Percentiles rank a stretch among this genome's conserved stretches.
Conservation (phyloP, 2,797 vertebrate genomes). For the Lemur catta region DNA sequence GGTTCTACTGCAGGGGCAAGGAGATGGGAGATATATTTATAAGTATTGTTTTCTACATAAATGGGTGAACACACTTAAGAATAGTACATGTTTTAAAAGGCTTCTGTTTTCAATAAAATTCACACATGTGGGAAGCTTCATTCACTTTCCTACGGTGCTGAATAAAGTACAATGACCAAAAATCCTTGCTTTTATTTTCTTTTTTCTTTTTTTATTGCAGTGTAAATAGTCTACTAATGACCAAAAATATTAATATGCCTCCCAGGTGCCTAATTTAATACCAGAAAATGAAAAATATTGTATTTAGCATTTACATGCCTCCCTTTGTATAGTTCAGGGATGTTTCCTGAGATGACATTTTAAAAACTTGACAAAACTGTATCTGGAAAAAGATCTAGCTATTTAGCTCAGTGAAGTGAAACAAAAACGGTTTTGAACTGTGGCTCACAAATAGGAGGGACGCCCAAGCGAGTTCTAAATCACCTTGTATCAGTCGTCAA, state of each 20-base stretch:
- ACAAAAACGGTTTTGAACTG: not conserved
- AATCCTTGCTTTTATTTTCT: rapidly evolving
- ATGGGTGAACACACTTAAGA: not conserved
- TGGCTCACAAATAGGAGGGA: not conserved
- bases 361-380: not conserved
- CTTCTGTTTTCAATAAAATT: not conserved
- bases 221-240: not conserved
- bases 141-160: not conserved
- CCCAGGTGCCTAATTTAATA: not conserved
- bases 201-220: not conserved
- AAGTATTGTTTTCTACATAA: not conserved
- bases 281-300: not conserved
- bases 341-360: not conserved
- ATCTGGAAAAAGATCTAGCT: not conserved
- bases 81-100: not conserved
- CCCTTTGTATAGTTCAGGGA: not conserved
- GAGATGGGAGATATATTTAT: not conserved
- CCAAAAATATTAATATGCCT: not conserved
- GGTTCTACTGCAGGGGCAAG: not conserved
- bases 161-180: not conserved
- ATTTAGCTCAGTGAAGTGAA: not conserved
- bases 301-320: not conserved
- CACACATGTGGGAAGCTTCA: not conserved
- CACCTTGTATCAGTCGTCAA: rapidly evolving
- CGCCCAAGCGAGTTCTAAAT: rapidly evolving